Base-by-base conservation (phyloP, 2,888 invertebrate genomes). In the Andrena minutula region DNA sequence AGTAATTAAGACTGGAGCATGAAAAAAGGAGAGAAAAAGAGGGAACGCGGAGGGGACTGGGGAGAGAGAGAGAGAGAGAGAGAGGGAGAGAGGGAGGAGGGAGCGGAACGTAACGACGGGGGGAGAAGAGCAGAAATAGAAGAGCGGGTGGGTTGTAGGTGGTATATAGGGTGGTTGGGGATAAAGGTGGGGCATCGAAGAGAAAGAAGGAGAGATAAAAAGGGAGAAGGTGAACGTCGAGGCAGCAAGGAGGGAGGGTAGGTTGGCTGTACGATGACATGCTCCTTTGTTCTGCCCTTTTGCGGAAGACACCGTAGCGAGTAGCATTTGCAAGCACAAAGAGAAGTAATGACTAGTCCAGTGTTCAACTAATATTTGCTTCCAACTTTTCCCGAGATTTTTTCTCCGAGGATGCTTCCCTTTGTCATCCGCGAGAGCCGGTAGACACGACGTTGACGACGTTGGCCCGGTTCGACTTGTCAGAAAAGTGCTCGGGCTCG, bases 311-410 rank as follows among this genome's bases (percentile, higher is more conserved):
- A 87, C 76, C 87, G 86, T 88, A 86, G 88, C 89, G 88, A 89
- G 89, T 89, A 86, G 85, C 83, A 88, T 90, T 88, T 89, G 86
- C 89, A 86, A 84, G 85, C 86, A 90, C 90, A 92, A 89, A 91
- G 89, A 86, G 89, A 90, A 92, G 92, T 92, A 93, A 93, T 91
- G 91, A 92, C 92, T 90, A 88, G 93, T 92, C 92, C 92, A 92
- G 92, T 91, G 92, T 93, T 93, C 89, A 89, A 91, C 93, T 91
- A 93, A 93, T 93, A 93, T 93, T 93, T 93, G 91, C 92, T 86
- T 88, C 88, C 88, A 89, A 91, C 90, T 90, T 92, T 90, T 88
- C 85, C 82, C 77, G 83, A 89, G 86, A 90, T 89, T 88, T 89
- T 89, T 88, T 84, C 77, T 77, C 77, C 78, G 68, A 70, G 75